Evolutionary conservation across 2,113 vertebrate species (phyloP).

Genomic region (Eonycteris spelaea): DNA sequence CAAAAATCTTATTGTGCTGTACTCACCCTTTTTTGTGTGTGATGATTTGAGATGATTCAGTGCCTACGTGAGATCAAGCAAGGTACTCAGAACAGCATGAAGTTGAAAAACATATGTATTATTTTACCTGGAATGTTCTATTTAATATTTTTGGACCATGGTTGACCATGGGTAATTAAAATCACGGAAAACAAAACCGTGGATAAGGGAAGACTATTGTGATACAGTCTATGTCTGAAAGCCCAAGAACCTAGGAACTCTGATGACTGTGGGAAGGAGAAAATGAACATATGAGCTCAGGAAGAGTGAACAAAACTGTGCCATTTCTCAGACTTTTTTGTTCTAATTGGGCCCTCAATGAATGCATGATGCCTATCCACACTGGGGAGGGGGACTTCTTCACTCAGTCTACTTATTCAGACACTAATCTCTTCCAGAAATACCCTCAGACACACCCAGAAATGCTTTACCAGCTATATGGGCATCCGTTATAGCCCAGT

Average conservation of each 20-base stretch:
- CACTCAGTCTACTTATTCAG: not conserved
- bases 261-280: not conserved
- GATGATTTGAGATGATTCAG: not conserved
- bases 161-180: not conserved
- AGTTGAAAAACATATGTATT: not conserved
- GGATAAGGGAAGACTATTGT: not conserved
- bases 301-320: not conserved
- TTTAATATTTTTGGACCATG: not conserved
- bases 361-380: not conserved
- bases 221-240: not conserved
- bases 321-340: not conserved
- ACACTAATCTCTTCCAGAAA: not conserved
- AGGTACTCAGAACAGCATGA: not conserved
- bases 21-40: too few species aligned
- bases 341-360: not conserved
- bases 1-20: too few species aligned
- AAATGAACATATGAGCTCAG: not conserved
- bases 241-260: not conserved
- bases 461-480: not conserved
- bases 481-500: not conserved
- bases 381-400: not conserved
- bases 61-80: not conserved
- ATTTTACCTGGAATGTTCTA: not conserved
- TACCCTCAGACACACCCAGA: not conserved
- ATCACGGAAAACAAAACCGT: not conserved